phyloP scores from a whole-genome alignment of 2,888 invertebrate species.

The Sarcophaga carnaria region DNA sequence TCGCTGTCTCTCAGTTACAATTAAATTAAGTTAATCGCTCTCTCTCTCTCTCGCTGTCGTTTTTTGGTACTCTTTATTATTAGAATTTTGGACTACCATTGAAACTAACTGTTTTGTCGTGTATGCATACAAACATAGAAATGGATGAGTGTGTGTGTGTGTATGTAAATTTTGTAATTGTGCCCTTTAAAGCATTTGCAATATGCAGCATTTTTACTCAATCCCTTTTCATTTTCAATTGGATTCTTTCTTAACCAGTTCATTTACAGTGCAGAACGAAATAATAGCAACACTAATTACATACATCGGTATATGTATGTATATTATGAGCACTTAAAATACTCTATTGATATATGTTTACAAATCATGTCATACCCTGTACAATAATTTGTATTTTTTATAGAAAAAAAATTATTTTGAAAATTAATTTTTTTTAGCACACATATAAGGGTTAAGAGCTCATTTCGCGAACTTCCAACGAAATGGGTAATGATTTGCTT shows the following conservation, averaged over 20 bases:
- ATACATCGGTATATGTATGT: not conserved
- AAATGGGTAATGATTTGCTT: too few species aligned
- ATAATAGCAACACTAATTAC: not conserved
- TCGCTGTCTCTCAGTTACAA: conserved; percentile 24
- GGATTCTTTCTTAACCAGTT: conserved; percentile 51
- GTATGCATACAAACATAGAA: too few species aligned
- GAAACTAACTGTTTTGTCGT: not conserved
- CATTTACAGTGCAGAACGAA: not conserved
- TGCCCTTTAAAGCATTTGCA: conserved; percentile 59
- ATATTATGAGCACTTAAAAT: too few species aligned
- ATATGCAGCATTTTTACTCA: conserved; percentile 66
- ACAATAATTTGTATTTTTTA: too few species aligned
- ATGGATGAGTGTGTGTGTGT: not conserved
- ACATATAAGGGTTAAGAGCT: too few species aligned
- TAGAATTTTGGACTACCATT: conserved; percentile 41
- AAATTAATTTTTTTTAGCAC: too few species aligned
- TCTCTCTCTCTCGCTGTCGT: not conserved
- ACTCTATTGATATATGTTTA: too few species aligned
- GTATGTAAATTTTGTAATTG: conserved; percentile 24
- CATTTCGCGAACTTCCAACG: too few species aligned
- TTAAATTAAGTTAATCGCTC: conserved; percentile 40
- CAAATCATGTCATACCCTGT: too few species aligned
- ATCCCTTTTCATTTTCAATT: conserved; percentile 54
- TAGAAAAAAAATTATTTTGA: too few species aligned
- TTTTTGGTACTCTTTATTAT: conserved; percentile 46